A percentile compares a stretch with the other conserved stretches of the same genome.
These are phyloP conservation scores for Brachionus calyciflorus DNA, from an alignment of 1,140 invertebrate genomes.

Conservation along the genomic window DNA sequence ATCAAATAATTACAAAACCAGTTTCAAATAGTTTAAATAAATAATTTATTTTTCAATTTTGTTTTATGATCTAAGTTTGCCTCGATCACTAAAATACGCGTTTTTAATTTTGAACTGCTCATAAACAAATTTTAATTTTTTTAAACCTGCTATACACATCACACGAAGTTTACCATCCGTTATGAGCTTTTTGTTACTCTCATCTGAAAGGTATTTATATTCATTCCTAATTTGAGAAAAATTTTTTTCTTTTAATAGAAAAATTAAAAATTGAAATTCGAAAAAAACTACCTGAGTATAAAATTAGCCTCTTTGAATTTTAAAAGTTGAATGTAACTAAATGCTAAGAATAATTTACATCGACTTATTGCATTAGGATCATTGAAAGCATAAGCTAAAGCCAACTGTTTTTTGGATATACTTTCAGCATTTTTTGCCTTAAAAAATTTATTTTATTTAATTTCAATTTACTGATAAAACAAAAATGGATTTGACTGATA, in stretches of 20 bases:
- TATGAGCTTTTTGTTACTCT: not conserved
- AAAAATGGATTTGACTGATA: not conserved
- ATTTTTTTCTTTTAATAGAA: too few species aligned
- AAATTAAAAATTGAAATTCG: not conserved
- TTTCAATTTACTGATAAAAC: not conserved
- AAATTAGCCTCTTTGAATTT: conserved; percentile 24
- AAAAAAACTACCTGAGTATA: not conserved
- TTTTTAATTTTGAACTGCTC: not conserved
- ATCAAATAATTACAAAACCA: too few species aligned
- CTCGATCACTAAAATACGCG: conserved; percentile 34
- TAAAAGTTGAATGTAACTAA: conserved; percentile 34
- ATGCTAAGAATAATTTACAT: conserved; percentile 39
- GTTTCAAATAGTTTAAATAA: not conserved
- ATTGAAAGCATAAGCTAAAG: conserved; percentile 15
- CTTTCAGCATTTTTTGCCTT: conserved; percentile 43
- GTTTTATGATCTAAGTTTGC: not conserved
- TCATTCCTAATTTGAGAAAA: not conserved
- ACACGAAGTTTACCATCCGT: conserved; percentile 17
- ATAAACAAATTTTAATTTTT: conserved; percentile 19
- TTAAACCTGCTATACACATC: conserved; percentile 24
- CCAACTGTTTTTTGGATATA: conserved; percentile 35
- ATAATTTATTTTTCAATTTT: not conserved
- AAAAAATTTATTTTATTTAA: not conserved
- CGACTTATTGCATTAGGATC: conserved; percentile 43
- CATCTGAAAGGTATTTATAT: not conserved